A percentile compares a stretch with the other conserved stretches of the same genome.
Conservation (phyloP, 2,888 invertebrate species). For the Sacculina carcini region DNA sequence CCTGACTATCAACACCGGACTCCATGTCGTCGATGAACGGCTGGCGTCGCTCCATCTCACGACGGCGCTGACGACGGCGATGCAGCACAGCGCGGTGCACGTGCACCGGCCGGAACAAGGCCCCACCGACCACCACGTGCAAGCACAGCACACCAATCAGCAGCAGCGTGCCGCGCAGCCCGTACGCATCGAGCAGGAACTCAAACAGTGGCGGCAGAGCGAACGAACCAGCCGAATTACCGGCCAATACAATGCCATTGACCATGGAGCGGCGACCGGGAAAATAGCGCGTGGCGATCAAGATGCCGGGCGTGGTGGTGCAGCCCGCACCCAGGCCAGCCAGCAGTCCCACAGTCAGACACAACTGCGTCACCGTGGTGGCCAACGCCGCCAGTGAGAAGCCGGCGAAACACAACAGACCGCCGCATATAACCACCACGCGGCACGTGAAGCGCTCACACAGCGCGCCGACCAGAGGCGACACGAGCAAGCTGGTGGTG, state of each 20-base stretch:
- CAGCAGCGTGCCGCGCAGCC: conserved; percentile 38
- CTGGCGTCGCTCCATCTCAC: no score
- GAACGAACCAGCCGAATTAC: conserved; percentile 43
- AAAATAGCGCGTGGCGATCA: conserved; percentile 42
- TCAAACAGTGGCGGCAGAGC: conserved; percentile 16
- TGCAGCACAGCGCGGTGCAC: conserved; percentile 16
- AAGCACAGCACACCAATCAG: conserved; percentile 44
- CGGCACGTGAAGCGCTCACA: conserved; percentile 36
- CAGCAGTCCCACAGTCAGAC: conserved; percentile 41
- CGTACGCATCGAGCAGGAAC: conserved; percentile 14
- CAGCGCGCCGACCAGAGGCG: conserved; percentile 42
- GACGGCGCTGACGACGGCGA: not conserved
- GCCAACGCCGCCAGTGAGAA: conserved; percentile 41
- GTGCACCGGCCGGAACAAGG: conserved; percentile 34
- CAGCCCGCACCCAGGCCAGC: conserved; percentile 19
- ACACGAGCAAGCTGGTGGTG: conserved; percentile 15
- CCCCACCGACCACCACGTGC: conserved; percentile 43
- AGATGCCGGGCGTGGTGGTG: conserved; percentile 31
- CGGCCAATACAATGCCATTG: conserved; percentile 45
- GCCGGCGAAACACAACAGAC: conserved; percentile 40
- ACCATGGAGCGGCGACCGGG: conserved; percentile 36
- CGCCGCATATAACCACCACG: conserved; percentile 41
- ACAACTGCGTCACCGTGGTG: conserved; percentile 35
- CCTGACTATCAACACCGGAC: no score
- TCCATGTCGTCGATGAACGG: no score